Conservation (phyloP, 2,113 vertebrate species). For the Herpailurus yagouaroundi region DNA sequence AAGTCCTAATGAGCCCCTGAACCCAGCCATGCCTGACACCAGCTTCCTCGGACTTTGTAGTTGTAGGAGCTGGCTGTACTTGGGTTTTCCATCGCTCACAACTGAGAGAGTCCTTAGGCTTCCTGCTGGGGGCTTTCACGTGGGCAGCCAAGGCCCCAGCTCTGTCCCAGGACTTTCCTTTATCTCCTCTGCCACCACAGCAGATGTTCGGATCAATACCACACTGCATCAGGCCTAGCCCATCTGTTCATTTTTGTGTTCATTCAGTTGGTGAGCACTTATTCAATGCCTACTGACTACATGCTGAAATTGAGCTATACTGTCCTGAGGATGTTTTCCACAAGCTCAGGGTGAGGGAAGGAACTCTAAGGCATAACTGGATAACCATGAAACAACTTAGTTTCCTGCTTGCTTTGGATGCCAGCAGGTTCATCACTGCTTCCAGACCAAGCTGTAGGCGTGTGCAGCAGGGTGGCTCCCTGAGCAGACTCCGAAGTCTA, state of each 20-base stretch:
- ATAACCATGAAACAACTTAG: background rate
- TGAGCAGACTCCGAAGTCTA: background rate
- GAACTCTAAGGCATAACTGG: background rate
- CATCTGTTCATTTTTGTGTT: background rate
- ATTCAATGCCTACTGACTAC: background rate
- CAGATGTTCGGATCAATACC: background rate
- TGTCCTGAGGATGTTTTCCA: background rate
- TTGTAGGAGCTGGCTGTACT: background rate
- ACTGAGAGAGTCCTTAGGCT: background rate
- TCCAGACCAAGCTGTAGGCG: background rate
- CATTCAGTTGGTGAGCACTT: background rate
- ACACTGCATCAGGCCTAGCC: rapidly evolving
- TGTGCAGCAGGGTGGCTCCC: background rate
- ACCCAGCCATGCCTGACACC: background rate
- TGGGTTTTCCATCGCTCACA: background rate
- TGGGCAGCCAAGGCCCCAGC: background rate
- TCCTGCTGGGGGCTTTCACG: rapidly evolving
- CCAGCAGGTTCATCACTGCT: background rate
- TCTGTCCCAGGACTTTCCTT: background rate
- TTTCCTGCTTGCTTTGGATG: constrained; percentile 32
- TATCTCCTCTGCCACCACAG: background rate
- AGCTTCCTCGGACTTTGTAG: background rate
- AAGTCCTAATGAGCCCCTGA: background rate
- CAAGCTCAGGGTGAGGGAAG: background rate
- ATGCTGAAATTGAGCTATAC: background rate